phyloP scores from a whole-genome alignment of 2,797 vertebrate genomes.

The Mionectes olivaceus region DNA sequence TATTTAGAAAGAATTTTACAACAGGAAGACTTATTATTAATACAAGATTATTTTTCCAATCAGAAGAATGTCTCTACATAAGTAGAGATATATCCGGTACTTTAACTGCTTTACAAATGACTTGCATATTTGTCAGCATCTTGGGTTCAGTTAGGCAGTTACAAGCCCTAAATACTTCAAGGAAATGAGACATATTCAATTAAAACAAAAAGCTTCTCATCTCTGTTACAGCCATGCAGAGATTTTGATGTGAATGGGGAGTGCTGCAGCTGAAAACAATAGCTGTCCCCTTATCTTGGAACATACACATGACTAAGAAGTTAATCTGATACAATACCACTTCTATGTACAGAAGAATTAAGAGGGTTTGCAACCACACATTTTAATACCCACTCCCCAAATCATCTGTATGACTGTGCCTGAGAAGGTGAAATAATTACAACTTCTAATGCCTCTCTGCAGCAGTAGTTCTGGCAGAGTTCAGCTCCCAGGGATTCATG shows the following conservation, averaged over 20 bases:
- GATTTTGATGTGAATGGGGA: neutral
- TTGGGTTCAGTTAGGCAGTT: neutral
- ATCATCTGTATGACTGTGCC: neutral
- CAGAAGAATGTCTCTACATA: constrained; percentile 19
- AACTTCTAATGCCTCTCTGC: neutral
- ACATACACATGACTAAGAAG: neutral
- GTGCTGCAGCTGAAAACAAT: constrained; percentile 1
- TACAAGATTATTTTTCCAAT: constrained; percentile 41
- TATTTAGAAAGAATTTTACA: constrained; percentile 48
- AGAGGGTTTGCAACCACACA: neutral
- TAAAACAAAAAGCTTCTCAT: neutral
- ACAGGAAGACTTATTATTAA: constrained; percentile 38
- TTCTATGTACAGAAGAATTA: neutral
- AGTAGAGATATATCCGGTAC: neutral
- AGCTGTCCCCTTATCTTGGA: neutral
- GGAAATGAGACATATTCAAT: constrained; percentile 1
- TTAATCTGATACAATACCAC: neutral
- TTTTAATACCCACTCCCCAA: neutral
- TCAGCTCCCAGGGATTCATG: neutral
- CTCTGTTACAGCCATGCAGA: neutral
- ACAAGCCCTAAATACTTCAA: constrained; percentile 36
- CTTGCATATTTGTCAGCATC: constrained; percentile 12
- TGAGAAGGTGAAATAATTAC: neutral
- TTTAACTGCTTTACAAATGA: constrained; percentile 22
- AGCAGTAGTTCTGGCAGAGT: neutral